Conservation (phyloP, 2,113 vertebrate species). For the Barnardius zonarius region DNA sequence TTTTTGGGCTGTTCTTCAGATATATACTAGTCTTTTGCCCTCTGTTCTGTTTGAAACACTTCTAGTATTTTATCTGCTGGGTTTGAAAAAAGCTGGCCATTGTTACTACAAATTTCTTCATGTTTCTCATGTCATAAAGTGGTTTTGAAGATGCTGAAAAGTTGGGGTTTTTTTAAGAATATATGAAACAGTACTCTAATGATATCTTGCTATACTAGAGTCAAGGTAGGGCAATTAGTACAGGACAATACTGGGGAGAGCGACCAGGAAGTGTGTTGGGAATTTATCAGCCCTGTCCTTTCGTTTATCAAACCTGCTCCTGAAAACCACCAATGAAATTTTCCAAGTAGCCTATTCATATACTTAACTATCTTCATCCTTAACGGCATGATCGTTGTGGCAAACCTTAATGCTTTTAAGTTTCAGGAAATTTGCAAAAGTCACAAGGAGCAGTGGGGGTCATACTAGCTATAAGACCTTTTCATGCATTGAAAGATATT, state of each 20-base stretch:
- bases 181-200: not conserved
- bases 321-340: not conserved
- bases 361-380: not conserved
- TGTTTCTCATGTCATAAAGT: not conserved
- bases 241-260: not conserved
- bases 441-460: not conserved
- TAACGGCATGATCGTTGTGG: not conserved
- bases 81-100: not conserved
- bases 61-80: not conserved
- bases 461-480: not conserved
- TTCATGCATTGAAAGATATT: not conserved
- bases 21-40: not conserved
- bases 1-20: not conserved
- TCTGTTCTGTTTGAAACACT: not conserved
- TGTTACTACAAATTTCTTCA: not conserved
- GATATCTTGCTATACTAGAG: not conserved
- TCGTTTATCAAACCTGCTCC: not conserved
- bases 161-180: not conserved
- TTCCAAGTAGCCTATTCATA: not conserved
- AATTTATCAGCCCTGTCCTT: not conserved
- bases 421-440: not conserved
- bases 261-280: fast-evolving
- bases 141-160: not conserved
- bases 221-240: not conserved
- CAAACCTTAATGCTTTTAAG: not conserved